Evolutionary conservation across 1,140 invertebrate species (phyloP).

Genomic region (Drosophila orena): DNA sequence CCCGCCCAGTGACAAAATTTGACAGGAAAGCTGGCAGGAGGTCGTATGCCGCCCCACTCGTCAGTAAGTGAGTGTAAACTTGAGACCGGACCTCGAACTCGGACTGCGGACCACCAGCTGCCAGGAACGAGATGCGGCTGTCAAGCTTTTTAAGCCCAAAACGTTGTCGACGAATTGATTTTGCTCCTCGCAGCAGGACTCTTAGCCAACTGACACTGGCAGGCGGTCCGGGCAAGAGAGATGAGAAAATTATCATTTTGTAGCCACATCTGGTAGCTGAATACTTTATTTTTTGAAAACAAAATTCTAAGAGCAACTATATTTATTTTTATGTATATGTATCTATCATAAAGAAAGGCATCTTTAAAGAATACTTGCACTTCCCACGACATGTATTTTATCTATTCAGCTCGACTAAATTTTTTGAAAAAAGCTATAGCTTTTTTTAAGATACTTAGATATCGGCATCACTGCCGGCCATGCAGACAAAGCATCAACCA

Average conservation of each 20-base stretch:
- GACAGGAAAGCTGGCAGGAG: constrained; percentile 43
- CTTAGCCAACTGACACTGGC: constrained; percentile 70
- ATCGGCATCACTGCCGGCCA: background rate
- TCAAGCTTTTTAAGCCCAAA: constrained; percentile 59
- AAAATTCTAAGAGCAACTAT: no score
- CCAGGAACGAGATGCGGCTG: constrained; percentile 50
- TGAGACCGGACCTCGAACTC: constrained; percentile 15
- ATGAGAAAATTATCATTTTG: background rate
- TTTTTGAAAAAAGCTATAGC: no score
- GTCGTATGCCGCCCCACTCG: constrained; percentile 28
- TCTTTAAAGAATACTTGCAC: no score
- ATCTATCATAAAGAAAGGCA: no score
- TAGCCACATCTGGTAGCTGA: no score
- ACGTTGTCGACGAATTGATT: constrained; percentile 59
- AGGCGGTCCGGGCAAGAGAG: constrained; percentile 49
- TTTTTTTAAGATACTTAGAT: no score
- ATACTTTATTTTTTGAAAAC: no score
- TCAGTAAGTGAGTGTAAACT: constrained; percentile 25
- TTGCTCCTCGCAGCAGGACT: constrained; percentile 59
- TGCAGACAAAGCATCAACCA: constrained; percentile 43
- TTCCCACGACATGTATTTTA: no score
- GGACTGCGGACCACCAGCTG: constrained; percentile 37
- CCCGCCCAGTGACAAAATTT: constrained; percentile 52
- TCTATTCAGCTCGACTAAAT: no score
- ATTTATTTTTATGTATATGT: no score